Conservation (phyloP, 2,888 invertebrate species). For the Panzeria rudis region DNA sequence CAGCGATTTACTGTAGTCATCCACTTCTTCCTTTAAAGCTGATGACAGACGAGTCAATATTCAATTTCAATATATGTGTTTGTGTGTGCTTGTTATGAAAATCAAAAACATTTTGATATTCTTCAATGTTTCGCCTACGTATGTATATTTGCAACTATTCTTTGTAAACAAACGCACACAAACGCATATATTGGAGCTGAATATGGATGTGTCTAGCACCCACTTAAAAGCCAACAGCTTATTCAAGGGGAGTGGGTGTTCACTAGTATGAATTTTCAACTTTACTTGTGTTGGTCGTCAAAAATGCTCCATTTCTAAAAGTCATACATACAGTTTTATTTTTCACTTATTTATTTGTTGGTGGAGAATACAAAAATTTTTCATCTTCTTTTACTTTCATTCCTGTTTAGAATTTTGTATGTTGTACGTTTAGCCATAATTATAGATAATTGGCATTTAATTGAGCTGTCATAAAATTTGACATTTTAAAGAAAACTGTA, state of each 20-base stretch:
- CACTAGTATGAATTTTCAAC: constrained; percentile 35
- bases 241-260: neutral
- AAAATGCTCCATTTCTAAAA: constrained; percentile 18
- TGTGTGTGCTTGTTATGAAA: too few relatives aligned
- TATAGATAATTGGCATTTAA: constrained; percentile 75
- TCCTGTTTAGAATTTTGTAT: constrained; percentile 47
- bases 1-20: constrained; percentile 25
- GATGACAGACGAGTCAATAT: too few relatives aligned
- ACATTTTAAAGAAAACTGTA: constrained; percentile 60
- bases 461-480: constrained; percentile 74
- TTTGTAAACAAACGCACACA: too few relatives aligned
- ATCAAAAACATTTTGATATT: too few relatives aligned
- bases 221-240: neutral
- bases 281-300: constrained; percentile 19
- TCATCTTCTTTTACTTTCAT: constrained; percentile 17
- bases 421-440: constrained; percentile 65
- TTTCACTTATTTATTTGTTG: too few relatives aligned
- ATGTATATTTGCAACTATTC: too few relatives aligned
- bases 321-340: neutral
- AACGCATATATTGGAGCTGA: too few relatives aligned
- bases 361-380: constrained; percentile 38
- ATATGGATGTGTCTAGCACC: too few relatives aligned
- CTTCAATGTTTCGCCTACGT: too few relatives aligned
- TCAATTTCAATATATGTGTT: too few relatives aligned
- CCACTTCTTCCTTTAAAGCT: neutral